Evolutionary conservation across 2,113 vertebrate species (phyloP), one percentile per base, ranked within the genome.

Genomic region (Calidris pygmaea): DNA sequence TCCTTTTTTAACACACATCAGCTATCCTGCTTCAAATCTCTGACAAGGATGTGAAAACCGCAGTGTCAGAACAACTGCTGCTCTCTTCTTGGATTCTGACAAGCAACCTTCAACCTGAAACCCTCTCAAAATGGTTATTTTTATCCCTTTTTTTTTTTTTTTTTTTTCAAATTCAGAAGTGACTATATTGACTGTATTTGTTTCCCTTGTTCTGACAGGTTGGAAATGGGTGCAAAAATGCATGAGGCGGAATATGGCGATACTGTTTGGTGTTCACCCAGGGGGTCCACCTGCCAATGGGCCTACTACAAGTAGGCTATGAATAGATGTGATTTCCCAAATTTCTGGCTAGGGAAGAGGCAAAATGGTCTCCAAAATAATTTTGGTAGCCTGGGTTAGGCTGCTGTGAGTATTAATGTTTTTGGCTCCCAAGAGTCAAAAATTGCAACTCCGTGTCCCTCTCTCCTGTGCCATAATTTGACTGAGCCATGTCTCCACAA

Each of bases 41-140:
- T 98, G 98, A 98, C 97, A 98, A 97, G 95, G 97, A 98, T 98
- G 97, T 98, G 97, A 98, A 98, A 98, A 98, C 95, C 97, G 82
- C 98, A 98, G 98, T 96, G 98, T 98, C 97, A 98, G 98, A 98
- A 97, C 98, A 98, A 98, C 97, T 98, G 98, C 98, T 98, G 97
- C 96, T 98, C 97, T 97, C 93, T 98, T 98, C 94, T 98, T 91
- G 92, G 94, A 95, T 96, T 97, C 96, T 96, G 95, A 97, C 97
- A 97, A 98, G 96, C 97, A 97, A 97, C 97, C 87, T 97, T 97
- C 96, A 98, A 97, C 96, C 96, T 95, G 96, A 96, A 96, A 96
- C 82, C 82, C 96, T 98, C 95, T 91, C 80, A 97, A 98, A 98
- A 90, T 56, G 71, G 74, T 65, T 97, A 91, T 94, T 97, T 98